These are phyloP conservation scores for Eilema griseolum DNA, from an alignment of 2,888 invertebrate genomes.

Conservation along the genomic window DNA sequence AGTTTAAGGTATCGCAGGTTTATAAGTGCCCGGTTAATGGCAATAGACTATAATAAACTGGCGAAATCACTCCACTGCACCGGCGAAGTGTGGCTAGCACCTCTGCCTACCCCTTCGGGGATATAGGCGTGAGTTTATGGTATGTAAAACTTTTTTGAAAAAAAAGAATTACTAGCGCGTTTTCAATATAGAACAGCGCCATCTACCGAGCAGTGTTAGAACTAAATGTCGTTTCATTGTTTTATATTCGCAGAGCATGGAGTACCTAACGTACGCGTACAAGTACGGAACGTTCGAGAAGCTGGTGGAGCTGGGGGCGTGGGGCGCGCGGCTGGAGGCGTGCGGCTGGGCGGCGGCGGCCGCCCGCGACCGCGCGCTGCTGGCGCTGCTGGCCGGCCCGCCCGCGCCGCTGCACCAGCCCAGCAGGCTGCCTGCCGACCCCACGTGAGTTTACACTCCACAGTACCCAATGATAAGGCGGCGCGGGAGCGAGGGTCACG, in stretches of 20 bases:
- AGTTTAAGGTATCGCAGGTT: no score
- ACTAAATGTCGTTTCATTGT: not conserved
- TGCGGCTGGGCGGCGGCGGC: slow-evolving; percentile 92
- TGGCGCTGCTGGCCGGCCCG: slow-evolving; percentile 87
- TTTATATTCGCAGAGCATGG: slow-evolving; percentile 89
- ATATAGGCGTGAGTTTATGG: no score
- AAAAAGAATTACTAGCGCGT: not conserved
- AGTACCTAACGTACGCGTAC: slow-evolving; percentile 96
- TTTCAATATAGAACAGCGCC: not conserved
- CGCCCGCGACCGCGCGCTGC: slow-evolving; percentile 90
- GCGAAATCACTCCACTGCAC: no score
- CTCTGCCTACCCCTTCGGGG: no score
- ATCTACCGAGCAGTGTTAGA: not conserved
- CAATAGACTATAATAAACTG: no score
- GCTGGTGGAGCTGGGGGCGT: slow-evolving; percentile 95
- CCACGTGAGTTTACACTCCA: slow-evolving; percentile 51
- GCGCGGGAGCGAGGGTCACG: no score
- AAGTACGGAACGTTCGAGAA: slow-evolving; percentile 98
- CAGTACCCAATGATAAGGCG: no score
- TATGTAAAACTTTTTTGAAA: no score
- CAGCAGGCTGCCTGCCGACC: slow-evolving; percentile 25
- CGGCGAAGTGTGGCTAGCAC: no score
- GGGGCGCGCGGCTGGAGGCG: slow-evolving; percentile 92
- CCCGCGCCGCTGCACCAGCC: slow-evolving; percentile 61
- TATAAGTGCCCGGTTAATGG: no score